Evolutionary conservation across 1,140 invertebrate species (phyloP), one percentile per base, ranked within the genome.

Genomic region (Sinonovacula constricta): DNA sequence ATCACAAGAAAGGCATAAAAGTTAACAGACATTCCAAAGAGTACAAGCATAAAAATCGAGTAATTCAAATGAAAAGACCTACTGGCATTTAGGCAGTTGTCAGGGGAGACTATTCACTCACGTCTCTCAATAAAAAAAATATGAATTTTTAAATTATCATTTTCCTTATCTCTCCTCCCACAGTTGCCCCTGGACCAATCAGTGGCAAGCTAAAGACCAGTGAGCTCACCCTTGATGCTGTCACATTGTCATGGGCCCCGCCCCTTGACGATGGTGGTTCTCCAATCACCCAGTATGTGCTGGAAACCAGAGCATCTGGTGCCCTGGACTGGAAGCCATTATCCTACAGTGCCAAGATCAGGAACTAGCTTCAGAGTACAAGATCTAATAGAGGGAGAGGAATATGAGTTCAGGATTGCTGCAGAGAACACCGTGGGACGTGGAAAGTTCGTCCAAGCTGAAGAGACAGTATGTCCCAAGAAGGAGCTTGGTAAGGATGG

Each of bases 341-440:
- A 12, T 85, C 85, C 30, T 83, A 85, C 18, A 81, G 84, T 36
- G 80, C 84, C 22, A 76, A 81, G 30, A 82, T 3, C 63, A 66
- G 56, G 51, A n/a, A 82, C 78, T 0, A 62, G 65, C 2, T 85
- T 84, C 78, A 84, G 78, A 1, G 79, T 91, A n/a, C 79, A 81
- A 71, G 87, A 88, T 63, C 81, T 92, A 51, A 80, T 85, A 34
- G 88, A 90, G 71, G 87, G 87, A 31, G 95, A 98, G 87, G 97
- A 99, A 90, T 99, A 99, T 87, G 93, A 97, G 83, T 99, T 99
- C 93, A 93, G 98, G 81, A 94, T 99, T 2, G 95, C 96, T 93
- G 98, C 98, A 15, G 96, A 96, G 26, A 99, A 99, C 91, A 97
- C 97, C 39, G 98, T 99, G 87, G 98, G 98, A 14, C 96, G 96